Evolutionary conservation across 1,140 invertebrate species (phyloP).

Genomic region (Ptiloglossa arizonensis): DNA sequence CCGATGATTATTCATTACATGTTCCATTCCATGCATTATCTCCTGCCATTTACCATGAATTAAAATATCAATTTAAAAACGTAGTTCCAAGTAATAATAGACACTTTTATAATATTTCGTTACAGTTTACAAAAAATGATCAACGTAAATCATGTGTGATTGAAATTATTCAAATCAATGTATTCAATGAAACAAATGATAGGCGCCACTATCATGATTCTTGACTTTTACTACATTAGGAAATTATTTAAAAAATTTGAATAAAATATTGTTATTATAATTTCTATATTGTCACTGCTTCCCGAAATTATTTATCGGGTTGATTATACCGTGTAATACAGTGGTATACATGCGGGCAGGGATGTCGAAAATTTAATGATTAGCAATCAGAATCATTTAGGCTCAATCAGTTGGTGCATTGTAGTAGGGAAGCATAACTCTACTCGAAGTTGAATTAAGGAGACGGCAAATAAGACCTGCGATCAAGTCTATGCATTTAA

Average conservation of each 20-base stretch:
- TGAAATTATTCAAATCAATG: neutral
- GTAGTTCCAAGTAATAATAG: neutral
- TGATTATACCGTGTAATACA: neutral
- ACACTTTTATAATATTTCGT: neutral
- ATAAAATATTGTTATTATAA: neutral
- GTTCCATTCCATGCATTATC: neutral
- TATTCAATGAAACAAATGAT: neutral
- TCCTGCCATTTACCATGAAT: neutral
- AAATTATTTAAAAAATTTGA: neutral
- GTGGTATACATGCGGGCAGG: neutral
- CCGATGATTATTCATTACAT: conserved; percentile 1
- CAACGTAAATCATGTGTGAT: neutral
- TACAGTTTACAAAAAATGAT: too few relatives aligned
- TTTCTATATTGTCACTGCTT: neutral
- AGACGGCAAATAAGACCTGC: conserved; percentile 5
- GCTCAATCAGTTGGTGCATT: conserved; percentile 75
- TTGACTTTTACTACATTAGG: neutral
- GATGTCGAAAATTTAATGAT: conserved; percentile 62
- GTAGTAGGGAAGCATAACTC: conserved; percentile 70
- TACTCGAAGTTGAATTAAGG: conserved; percentile 54
- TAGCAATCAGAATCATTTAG: conserved; percentile 75
- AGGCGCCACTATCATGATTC: neutral
- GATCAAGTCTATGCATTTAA: too few relatives aligned
- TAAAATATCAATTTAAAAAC: neutral
- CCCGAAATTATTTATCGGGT: neutral